A percentile compares a stretch with the other conserved stretches of the same genome.
Evolutionary conservation across 2,113 vertebrate species (phyloP).

Genomic region (Ciconia maguari): DNA sequence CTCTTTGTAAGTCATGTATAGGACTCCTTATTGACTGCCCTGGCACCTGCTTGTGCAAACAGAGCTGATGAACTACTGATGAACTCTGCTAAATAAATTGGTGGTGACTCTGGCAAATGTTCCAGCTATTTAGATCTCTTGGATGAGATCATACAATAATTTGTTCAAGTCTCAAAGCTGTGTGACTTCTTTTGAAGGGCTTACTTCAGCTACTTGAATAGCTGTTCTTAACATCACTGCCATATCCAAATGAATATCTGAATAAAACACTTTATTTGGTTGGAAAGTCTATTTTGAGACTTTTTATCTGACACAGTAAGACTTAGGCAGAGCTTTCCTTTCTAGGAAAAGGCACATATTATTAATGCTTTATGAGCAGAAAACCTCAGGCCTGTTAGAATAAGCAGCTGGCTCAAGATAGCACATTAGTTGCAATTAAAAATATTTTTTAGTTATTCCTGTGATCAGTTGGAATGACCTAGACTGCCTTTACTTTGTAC

Average conservation of each 20-base stretch:
- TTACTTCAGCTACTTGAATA: constrained; percentile 50
- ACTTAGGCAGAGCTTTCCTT: constrained; percentile 35
- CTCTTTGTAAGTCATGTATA: background rate
- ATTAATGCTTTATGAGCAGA: constrained; percentile 22
- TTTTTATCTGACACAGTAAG: constrained; percentile 31
- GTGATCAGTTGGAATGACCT: rapidly evolving
- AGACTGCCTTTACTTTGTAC: background rate
- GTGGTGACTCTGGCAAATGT: constrained; percentile 39
- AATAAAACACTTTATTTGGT: constrained; percentile 46
- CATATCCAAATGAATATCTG: background rate
- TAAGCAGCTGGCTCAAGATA: background rate
- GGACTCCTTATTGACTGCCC: constrained; percentile 22
- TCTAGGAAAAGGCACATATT: constrained; percentile 31
- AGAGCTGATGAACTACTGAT: constrained; percentile 45
- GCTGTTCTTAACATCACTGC: constrained; percentile 34
- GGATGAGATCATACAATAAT: constrained; percentile 51
- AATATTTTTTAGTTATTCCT: background rate
- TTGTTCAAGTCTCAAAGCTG: constrained; percentile 44
- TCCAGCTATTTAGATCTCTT: constrained; percentile 47
- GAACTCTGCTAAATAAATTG: constrained; percentile 42
- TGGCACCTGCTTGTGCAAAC: constrained; percentile 52
- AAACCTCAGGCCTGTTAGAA: constrained; percentile 27
- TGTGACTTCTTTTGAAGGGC: constrained; percentile 45
- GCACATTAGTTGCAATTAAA: background rate
- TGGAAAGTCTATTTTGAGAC: constrained; percentile 23